Evolutionary conservation across 2,888 invertebrate genomes (phyloP).

Genomic region (Drosophila aldrichi): DNA sequence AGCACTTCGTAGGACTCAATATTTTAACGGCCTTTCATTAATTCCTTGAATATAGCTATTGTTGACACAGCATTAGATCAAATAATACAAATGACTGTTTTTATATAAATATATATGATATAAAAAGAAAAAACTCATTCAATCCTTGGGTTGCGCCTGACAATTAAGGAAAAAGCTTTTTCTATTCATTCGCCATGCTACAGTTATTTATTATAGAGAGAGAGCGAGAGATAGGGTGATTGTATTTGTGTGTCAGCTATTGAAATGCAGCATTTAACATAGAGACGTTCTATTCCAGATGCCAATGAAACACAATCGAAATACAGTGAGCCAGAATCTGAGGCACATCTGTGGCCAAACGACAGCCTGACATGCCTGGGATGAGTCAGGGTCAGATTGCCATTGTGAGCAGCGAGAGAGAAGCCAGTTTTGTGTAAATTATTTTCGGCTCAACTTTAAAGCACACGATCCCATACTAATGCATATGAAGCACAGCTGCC

Average conservation of each 20-base stretch:
- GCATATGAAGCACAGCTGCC: slow-evolving; percentile 26
- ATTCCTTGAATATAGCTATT: slow-evolving; percentile 30
- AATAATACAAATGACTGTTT: slow-evolving; percentile 37
- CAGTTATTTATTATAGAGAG: slow-evolving; percentile 5
- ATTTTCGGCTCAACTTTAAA: slow-evolving; percentile 39
- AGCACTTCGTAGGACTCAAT: not conserved
- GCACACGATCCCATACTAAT: slow-evolving; percentile 3
- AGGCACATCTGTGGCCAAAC: slow-evolving; percentile 38
- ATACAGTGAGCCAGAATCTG: slow-evolving; percentile 8
- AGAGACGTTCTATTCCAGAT: slow-evolving; percentile 10
- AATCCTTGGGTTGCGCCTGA: slow-evolving; percentile 17
- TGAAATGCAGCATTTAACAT: slow-evolving; percentile 21
- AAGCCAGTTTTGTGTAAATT: slow-evolving; percentile 16
- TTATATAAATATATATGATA: not conserved
- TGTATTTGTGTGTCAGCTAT: slow-evolving; percentile 2
- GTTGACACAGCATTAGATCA: slow-evolving; percentile 35
- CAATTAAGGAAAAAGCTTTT: slow-evolving; percentile 71
- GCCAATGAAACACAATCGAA: slow-evolving; percentile 35
- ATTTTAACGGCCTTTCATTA: not conserved
- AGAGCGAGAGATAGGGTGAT: not conserved
- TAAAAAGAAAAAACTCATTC: not conserved
- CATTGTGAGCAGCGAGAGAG: slow-evolving; percentile 17
- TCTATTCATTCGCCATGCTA: slow-evolving; percentile 28
- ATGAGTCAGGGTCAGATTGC: slow-evolving; percentile 24
- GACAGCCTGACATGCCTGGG: slow-evolving; percentile 16